Evolutionary conservation across 2,888 invertebrate species (phyloP).

Genomic region (Vesta saturnalis): DNA sequence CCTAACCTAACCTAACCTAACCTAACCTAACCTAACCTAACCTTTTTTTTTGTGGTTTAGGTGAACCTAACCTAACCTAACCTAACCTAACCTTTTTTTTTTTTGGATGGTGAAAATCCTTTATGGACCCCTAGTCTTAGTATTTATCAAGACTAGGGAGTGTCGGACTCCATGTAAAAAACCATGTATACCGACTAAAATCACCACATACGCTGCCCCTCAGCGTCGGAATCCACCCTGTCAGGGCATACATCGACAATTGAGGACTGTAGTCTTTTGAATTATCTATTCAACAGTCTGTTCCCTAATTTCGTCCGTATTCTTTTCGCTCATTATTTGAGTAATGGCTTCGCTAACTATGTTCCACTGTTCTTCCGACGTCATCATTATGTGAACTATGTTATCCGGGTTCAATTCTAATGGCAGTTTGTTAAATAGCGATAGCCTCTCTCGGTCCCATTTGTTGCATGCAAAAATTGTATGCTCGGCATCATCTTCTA

Average conservation of each 20-base stretch:
- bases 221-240: not conserved
- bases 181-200: not conserved
- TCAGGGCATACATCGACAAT: not conserved
- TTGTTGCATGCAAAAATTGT: conserved; percentile 25
- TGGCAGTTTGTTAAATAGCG: not conserved
- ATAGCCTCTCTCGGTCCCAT: conserved; percentile 16
- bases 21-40: not conserved
- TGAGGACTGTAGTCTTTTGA: not conserved
- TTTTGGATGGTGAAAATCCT: not conserved
- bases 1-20: not conserved
- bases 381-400: too few species aligned
- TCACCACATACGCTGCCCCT: not conserved
- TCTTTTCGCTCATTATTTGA: too few species aligned
- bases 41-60: too few species aligned
- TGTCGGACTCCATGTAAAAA: conserved; percentile 5
- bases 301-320: too few species aligned
- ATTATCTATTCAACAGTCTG: not conserved
- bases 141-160: not conserved
- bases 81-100: conserved; percentile 1
- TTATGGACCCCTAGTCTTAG: not conserved
- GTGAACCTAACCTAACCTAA: too few species aligned
- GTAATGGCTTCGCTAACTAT: too few species aligned
- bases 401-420: not conserved
- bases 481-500: conserved; percentile 30
- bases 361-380: too few species aligned